These are phyloP conservation scores for Iselma pallidipennis DNA, from an alignment of 2,888 invertebrate genomes.

Conservation along the genomic window DNA sequence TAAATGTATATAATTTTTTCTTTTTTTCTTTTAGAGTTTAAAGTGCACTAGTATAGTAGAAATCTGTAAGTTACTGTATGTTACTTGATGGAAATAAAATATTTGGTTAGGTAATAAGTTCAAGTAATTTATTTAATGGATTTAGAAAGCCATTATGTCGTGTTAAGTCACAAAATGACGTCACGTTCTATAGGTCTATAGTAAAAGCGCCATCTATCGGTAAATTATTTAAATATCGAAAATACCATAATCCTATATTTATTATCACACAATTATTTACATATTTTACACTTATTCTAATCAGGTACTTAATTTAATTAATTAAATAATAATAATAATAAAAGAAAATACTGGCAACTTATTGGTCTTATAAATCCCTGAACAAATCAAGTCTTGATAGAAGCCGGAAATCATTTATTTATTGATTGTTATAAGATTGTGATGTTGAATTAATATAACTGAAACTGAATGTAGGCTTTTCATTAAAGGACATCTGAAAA, in stretches of 20 bases:
- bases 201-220: neutral
- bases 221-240: neutral
- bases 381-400: neutral
- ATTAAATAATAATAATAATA: neutral
- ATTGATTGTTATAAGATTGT: slow-evolving; percentile 17
- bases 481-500: slow-evolving; percentile 34
- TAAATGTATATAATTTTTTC: slow-evolving; percentile 20
- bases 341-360: neutral
- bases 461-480: slow-evolving; percentile 33
- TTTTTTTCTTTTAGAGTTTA: slow-evolving; percentile 15
- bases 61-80: slow-evolving; percentile 33
- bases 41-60: slow-evolving; percentile 20
- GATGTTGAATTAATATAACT: slow-evolving; percentile 28
- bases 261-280: neutral
- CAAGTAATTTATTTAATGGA: neutral
- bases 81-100: slow-evolving; percentile 42
- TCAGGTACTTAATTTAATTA: neutral
- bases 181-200: too few species aligned
- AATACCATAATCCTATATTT: neutral
- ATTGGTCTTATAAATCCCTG: neutral
- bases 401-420: too few species aligned
- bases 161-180: too few species aligned
- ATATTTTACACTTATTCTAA: neutral
- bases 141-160: too few species aligned
- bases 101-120: slow-evolving; percentile 37